Evolutionary conservation across 2,113 vertebrate genomes (phyloP), one percentile per base, ranked within the genome.

Genomic region (Pungitius pungitius): DNA sequence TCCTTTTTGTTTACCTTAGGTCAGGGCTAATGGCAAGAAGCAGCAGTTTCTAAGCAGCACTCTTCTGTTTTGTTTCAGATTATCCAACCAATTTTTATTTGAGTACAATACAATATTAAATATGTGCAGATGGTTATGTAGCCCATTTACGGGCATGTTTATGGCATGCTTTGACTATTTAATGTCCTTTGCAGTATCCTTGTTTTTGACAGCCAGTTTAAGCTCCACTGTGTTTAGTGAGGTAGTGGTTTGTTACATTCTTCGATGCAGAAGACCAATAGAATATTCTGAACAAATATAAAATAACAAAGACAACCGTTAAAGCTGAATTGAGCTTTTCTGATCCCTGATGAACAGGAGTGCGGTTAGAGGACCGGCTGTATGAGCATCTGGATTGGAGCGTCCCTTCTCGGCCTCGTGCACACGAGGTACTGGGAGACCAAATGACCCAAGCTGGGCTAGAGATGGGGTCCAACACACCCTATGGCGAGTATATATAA

Each of bases 341-440:
- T 85, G 59, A 59, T 52, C 70, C 1, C 6, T 27, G 54, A 15
- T 54, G 37, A n/a, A 56, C 80, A 98, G 96, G 95, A 90, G 94
- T 95, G 30, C 95, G 96, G 64, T 93, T 97, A 85, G 96, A 98
- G 92, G 96, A 98, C 84, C 95, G 95, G 89, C 94, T 98, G 27
- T 98, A 97, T 84, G 95, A 95, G 81, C 96, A 95, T 69, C 88
- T 97, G 76, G 96, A 97, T n/a, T 95, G 96, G 91, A 95, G 93
- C 82, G 91, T 90, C 54, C 95, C 95, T 6, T 93, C 94, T 82
- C 95, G 96, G 56, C 86, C 94, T 84, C 95, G 94, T 80, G 94
- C 95, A 58, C 92, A 93, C 11, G 96, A 98, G 88, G 84, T 93
- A 72, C 85, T 97, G 80, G 96, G 96, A 75, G 95, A 97, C 61